Base-by-base conservation (phyloP, 2,797 vertebrate species). In the Sebastes minor region DNA sequence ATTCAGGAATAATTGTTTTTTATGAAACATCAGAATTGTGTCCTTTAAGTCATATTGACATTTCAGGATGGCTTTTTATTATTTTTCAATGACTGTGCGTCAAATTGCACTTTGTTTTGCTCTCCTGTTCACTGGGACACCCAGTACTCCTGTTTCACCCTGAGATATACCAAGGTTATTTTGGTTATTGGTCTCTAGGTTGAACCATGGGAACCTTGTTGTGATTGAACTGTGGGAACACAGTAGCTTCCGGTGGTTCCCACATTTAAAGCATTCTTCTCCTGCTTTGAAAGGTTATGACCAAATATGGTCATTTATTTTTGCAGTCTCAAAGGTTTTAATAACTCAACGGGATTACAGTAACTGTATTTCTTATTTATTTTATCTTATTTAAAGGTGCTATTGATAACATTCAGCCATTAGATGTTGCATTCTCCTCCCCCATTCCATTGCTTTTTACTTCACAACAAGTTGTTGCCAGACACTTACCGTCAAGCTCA, bases 141-240 rank as follows among this genome's bases (percentile, higher is more conserved):
- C 25, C 46, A 25, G 46, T 75, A 59, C 76, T 93, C 75, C 61
- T 52, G 73, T 91, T 93, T 86, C 77, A 90, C 69, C 64, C 33
- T 69, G 55, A 82, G 66, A 80, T 89, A 53, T 28, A 62, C 55
- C 32, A 23, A 71, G 71, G 85, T 91, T 92, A 92, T 93, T 92
- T 92, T 90, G 56, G 82, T 78, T 71, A 71, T 38, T 56, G 75
- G 81, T 87, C 53, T 80, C 76, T 71, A 25, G 61, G 71, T 87
- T 82, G 32, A 86, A 56, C 63, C 72, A 68, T 72, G 67, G 65
- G 71, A 87, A 80, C 72, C 67, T 81, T 81, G 73, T 80, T 88
- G 68, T 86, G 74, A 72, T 74, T 76, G 60, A 28, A 11, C 18
- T 56, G 52, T 68, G 46, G 71, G 62, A 78, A 76, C 53, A 62